Conservation (phyloP, 2,797 vertebrate species). For the Fringilla coelebs region DNA sequence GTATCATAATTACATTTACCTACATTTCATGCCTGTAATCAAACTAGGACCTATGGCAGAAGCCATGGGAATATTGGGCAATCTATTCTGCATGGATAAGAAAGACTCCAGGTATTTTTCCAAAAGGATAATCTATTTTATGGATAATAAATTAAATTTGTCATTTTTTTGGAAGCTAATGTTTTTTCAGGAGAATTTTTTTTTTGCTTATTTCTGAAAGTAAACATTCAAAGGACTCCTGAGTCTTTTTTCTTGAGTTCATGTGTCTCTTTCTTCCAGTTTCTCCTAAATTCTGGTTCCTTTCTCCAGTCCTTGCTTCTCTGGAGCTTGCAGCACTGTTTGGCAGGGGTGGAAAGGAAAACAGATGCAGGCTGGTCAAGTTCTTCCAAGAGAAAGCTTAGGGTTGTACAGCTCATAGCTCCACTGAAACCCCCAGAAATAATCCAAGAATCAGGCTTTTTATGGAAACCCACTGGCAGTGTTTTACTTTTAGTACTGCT, state of each 20-base stretch:
- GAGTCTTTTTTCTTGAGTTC: background rate
- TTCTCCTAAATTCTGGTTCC: background rate
- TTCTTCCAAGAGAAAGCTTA: background rate
- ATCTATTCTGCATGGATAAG: background rate
- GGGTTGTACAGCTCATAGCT: background rate
- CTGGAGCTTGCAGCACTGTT: background rate
- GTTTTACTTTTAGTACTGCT: background rate
- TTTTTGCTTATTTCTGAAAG: background rate
- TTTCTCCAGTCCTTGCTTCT: background rate
- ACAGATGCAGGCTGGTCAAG: background rate
- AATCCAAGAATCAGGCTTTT: background rate
- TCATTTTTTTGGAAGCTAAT: background rate
- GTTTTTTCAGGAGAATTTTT: background rate
- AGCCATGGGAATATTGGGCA: background rate
- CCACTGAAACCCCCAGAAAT: background rate
- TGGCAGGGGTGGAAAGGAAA: background rate
- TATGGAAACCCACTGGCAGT: background rate
- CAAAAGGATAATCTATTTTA: background rate
- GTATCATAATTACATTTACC: slow-evolving; percentile 16
- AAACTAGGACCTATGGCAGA: background rate
- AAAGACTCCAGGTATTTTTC: background rate
- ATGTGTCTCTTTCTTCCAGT: background rate
- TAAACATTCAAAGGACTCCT: background rate
- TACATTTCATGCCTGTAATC: background rate
- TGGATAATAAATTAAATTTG: background rate